Base-by-base conservation (phyloP, 2,888 invertebrate species). In the Phyto melanocephala region DNA sequence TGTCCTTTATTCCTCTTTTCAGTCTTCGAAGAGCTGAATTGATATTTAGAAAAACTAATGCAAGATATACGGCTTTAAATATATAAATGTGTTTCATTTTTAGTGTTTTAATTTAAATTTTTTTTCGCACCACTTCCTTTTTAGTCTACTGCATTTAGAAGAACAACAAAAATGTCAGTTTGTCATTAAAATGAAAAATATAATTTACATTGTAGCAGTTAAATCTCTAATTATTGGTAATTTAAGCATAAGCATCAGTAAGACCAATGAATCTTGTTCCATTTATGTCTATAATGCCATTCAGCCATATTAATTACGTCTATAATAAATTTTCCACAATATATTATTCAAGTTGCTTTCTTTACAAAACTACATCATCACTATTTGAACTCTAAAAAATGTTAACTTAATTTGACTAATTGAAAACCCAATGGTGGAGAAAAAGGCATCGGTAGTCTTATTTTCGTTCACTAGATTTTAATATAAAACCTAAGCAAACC, bases 351-450 rank as follows among this genome's bases (percentile, higher is more conserved):
- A 8, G 28, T 54, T 28, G 22, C 42, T 67, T 67, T 58, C 56
- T 56, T 65, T 65, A 65, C 75, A 75, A 75, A 58, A 58, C 75
- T 50, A 47, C 40, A 13, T 47, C 37, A 85, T 84, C 84, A n/a
- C n/a, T n/a, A 87, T 86, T 87, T 87, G 86, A 88, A 88, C 88
- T 87, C 87, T 88, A 86, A 87, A 87, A 87, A 88, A 88, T 88
- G 87, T 87, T 87, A 88, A 88, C 87, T 88, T 88, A 86, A 88
- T 88, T 87, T 84, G 85, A 87, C 87, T 88, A 88, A 88, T 88
- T 88, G 87, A 88, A 88, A 87, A 88, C 87, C 85, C 85, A 82
- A 62, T 50, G 52, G 50, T 52, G 60, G 40, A 62, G 52, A 60
- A 11, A 22, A 72, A 62, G 13, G 52, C 24, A 13, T 33, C 28